Conservation (phyloP, 1,140 invertebrate genomes). For the Protaetia brevitarsis region DNA sequence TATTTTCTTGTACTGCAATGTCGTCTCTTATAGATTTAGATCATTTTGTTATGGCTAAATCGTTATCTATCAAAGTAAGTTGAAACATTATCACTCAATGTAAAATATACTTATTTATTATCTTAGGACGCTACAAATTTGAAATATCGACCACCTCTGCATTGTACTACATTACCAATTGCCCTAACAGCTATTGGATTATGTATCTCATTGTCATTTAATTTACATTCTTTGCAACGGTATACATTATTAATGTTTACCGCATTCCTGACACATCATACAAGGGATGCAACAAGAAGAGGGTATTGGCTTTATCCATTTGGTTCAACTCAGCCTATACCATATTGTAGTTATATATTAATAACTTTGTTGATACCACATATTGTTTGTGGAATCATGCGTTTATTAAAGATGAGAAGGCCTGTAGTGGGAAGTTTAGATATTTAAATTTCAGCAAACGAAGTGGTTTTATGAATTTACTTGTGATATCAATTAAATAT, state of each 20-base stretch:
- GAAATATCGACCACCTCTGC: slow-evolving; percentile 57
- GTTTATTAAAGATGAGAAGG: neutral
- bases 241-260: slow-evolving; percentile 51
- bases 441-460: too few species aligned
- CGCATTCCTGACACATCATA: slow-evolving; percentile 63
- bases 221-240: slow-evolving; percentile 34
- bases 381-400: slow-evolving; percentile 30
- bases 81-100: neutral
- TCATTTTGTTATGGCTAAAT: slow-evolving; percentile 61
- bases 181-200: neutral
- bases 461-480: too few species aligned
- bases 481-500: too few species aligned
- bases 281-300: slow-evolving; percentile 60
- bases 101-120: slow-evolving; percentile 25
- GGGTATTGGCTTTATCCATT: slow-evolving; percentile 63
- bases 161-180: slow-evolving; percentile 58
- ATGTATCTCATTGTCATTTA: neutral
- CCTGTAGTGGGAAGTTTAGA: neutral
- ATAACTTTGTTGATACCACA: slow-evolving; percentile 56
- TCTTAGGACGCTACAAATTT: slow-evolving; percentile 60
- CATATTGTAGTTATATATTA: slow-evolving; percentile 57
- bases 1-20: slow-evolving; percentile 54
- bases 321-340: slow-evolving; percentile 58
- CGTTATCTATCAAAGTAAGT: slow-evolving; percentile 57
- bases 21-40: slow-evolving; percentile 64